These are phyloP conservation scores for Rhipidura dahli DNA, from an alignment of 2,113 vertebrate genomes.

Conservation along the genomic window DNA sequence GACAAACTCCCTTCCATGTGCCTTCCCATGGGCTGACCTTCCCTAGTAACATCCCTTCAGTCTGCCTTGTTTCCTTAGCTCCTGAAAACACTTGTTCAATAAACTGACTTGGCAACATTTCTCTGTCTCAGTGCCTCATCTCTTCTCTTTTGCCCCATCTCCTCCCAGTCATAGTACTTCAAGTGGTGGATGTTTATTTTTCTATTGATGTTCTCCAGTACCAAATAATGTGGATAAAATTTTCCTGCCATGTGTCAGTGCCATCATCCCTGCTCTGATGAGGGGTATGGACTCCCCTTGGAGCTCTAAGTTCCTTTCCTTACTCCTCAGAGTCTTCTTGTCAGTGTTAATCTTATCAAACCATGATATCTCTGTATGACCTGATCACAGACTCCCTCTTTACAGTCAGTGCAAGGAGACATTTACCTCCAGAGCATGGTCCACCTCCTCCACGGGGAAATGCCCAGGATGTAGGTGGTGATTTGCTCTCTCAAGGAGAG, in stretches of 20 bases:
- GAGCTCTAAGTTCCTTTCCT: background rate
- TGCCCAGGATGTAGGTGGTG: background rate
- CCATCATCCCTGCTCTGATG: background rate
- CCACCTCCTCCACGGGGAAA: background rate
- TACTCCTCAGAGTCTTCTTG: background rate
- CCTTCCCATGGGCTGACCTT: background rate
- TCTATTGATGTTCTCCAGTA: background rate
- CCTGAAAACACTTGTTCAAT: conserved; percentile 25
- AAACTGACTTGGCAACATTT: conserved; percentile 28
- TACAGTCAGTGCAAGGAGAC: background rate
- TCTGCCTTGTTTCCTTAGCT: background rate
- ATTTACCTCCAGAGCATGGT: background rate
- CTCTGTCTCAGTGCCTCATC: background rate
- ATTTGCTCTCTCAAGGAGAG: background rate
- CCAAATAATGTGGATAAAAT: background rate
- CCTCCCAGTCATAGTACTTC: accelerated
- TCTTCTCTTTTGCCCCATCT: background rate
- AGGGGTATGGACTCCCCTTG: background rate
- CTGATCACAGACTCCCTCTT: background rate
- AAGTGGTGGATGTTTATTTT: background rate
- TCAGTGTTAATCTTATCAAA: background rate
- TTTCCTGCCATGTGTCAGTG: background rate
- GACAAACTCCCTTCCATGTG: background rate
- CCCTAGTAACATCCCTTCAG: background rate
- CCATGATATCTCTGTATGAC: background rate